Evolutionary conservation across 1,140 invertebrate species (phyloP).

Genomic region (Caerostris extrusa): DNA sequence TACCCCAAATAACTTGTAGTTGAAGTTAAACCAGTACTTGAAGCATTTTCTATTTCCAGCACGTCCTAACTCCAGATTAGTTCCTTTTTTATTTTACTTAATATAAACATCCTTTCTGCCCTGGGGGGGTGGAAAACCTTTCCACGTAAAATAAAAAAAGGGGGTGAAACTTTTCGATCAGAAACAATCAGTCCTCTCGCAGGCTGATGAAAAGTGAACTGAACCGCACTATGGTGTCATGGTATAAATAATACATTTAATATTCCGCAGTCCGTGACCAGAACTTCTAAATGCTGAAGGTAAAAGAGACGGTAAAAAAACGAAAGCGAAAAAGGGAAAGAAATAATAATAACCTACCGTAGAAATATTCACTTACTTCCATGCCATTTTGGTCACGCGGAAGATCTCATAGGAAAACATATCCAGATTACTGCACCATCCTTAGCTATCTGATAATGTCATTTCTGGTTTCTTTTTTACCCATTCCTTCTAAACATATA

Average conservation of each 20-base stretch:
- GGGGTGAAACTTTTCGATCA: conserved; percentile 31
- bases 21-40: not conserved
- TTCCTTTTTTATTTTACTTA: not conserved
- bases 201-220: conserved; percentile 48
- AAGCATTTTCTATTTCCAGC: conserved; percentile 4
- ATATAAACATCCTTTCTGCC: not conserved
- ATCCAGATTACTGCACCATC: conserved; percentile 55
- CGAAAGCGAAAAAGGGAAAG: not conserved
- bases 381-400: conserved; percentile 52
- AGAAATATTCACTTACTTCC: conserved; percentile 41
- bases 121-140: not conserved
- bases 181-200: conserved; percentile 50
- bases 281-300: conserved; percentile 9
- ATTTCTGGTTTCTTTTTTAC: not conserved
- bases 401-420: conserved; percentile 14
- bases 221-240: conserved; percentile 37
- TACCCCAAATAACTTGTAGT: conserved; percentile 9
- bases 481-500: conserved; percentile 11
- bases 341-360: not conserved
- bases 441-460: conserved; percentile 35
- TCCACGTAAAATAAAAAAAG: not conserved
- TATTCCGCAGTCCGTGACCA: conserved; percentile 51
- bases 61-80: conserved; percentile 10
- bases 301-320: not conserved
- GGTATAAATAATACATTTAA: conserved; percentile 66